Evolutionary conservation across 1,140 invertebrate species (phyloP).

Genomic region (Zaprionus vittiger): DNA sequence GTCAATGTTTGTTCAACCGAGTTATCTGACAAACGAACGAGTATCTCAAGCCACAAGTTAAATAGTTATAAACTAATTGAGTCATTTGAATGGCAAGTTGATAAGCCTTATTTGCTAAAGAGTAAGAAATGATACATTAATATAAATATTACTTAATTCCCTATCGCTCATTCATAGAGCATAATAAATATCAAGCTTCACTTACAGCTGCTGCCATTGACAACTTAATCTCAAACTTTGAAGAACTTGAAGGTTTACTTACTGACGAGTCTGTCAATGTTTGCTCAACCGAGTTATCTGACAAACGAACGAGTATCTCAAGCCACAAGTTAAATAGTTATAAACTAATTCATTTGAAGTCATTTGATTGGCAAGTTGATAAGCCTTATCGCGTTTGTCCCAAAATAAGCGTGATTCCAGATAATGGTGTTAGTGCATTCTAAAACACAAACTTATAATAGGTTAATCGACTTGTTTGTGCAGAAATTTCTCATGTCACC

Average conservation of each 20-base stretch:
- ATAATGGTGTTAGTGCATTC: neutral
- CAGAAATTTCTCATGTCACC: neutral
- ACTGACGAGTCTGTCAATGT: constrained; percentile 9
- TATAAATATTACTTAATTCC: neutral
- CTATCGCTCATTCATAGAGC: neutral
- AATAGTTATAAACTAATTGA: constrained; percentile 22
- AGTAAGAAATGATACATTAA: no score
- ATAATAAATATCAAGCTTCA: neutral
- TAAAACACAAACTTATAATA: neutral
- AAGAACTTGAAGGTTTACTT: neutral
- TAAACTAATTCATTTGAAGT: constrained; percentile 30
- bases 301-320: neutral
- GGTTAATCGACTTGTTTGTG: neutral
- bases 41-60: constrained; percentile 1
- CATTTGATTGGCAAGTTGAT: constrained; percentile 19
- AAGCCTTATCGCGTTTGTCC: constrained; percentile 18
- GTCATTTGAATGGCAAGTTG: constrained; percentile 6
- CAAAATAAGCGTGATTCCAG: constrained; percentile 14
- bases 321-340: constrained; percentile 7
- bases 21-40: neutral
- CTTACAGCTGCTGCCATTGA: constrained; percentile 4
- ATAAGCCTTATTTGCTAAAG: constrained; percentile 3
- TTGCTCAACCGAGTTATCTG: neutral
- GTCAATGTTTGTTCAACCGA: constrained; percentile 5
- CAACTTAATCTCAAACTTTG: neutral